Evolutionary conservation across 2,797 vertebrate species (phyloP).

Genomic region (Paratrypauchen microcephalus): DNA sequence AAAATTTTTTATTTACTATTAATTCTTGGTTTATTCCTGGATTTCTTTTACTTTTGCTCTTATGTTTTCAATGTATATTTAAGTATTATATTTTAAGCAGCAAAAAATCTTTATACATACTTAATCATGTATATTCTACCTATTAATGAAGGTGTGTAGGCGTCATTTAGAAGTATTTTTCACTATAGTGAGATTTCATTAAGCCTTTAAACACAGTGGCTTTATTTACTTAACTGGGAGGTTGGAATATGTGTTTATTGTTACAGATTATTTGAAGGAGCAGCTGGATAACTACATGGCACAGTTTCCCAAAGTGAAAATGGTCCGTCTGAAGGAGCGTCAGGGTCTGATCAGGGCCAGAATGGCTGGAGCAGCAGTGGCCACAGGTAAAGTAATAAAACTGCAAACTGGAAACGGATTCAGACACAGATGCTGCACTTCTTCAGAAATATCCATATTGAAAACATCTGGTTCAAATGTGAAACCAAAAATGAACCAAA

Average conservation of each 20-base stretch:
- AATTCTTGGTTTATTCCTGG: no score
- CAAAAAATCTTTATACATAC: no score
- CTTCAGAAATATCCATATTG: not conserved
- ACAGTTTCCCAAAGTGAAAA: slow-evolving; percentile 87
- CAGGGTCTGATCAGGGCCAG: slow-evolving; percentile 94
- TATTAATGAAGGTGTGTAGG: not conserved
- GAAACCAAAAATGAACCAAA: not conserved
- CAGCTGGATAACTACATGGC: slow-evolving; percentile 88
- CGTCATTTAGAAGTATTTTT: not conserved
- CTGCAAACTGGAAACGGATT: not conserved
- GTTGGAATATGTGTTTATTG: not conserved
- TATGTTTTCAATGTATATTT: no score
- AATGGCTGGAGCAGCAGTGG: slow-evolving; percentile 86
- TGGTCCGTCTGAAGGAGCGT: slow-evolving; percentile 88
- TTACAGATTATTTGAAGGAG: slow-evolving; percentile 85
- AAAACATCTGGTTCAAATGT: not conserved
- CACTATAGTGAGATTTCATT: no score
- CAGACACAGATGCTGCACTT: not conserved
- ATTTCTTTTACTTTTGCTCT: no score
- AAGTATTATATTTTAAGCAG: no score
- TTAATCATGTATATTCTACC: not conserved
- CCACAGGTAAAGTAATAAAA: slow-evolving; percentile 80
- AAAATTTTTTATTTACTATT: no score
- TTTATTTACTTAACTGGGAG: no score
- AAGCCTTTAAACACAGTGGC: no score